phyloP scores from a whole-genome alignment of 2,888 invertebrate species.

The Melangyna quadrimaculata region DNA sequence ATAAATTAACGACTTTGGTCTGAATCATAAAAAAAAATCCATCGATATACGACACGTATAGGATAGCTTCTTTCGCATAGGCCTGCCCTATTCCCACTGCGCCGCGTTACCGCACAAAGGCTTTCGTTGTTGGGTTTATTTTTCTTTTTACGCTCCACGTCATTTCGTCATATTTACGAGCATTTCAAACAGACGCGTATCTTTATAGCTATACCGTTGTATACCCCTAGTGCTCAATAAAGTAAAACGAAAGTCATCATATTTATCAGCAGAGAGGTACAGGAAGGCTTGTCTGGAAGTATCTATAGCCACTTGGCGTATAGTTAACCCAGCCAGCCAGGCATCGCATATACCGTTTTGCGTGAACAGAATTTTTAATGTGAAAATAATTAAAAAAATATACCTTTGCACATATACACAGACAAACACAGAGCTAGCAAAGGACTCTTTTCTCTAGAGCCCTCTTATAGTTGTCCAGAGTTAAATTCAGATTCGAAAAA shows the following conservation, averaged over 20 bases:
- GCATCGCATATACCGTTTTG: conserved; percentile 33
- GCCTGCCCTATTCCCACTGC: neutral
- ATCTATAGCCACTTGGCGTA: conserved; percentile 36
- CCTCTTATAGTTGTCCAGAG: neutral
- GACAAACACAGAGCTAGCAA: neutral
- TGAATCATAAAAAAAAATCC: conserved; percentile 58
- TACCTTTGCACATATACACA: conserved; percentile 10
- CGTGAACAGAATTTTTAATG: conserved; percentile 69
- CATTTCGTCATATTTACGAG: conserved; percentile 69
- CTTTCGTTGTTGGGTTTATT: conserved; percentile 34
- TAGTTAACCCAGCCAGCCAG: conserved; percentile 24
- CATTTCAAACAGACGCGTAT: conserved; percentile 56
- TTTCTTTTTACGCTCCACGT: conserved; percentile 49
- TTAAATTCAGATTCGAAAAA: neutral
- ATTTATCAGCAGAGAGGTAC: neutral
- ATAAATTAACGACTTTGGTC: conserved; percentile 56
- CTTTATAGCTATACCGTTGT: neutral
- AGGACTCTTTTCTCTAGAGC: conserved; percentile 33
- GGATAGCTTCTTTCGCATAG: neutral
- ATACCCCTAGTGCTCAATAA: conserved; percentile 7
- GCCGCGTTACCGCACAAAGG: conserved; percentile 3
- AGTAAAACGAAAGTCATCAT: conserved; percentile 11
- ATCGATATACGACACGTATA: conserved; percentile 28
- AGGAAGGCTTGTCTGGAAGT: conserved; percentile 36
- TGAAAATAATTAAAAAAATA: conserved; percentile 69